Base-by-base conservation (phyloP, 2,113 vertebrate genomes). In the Poeciliopsis prolifica region DNA sequence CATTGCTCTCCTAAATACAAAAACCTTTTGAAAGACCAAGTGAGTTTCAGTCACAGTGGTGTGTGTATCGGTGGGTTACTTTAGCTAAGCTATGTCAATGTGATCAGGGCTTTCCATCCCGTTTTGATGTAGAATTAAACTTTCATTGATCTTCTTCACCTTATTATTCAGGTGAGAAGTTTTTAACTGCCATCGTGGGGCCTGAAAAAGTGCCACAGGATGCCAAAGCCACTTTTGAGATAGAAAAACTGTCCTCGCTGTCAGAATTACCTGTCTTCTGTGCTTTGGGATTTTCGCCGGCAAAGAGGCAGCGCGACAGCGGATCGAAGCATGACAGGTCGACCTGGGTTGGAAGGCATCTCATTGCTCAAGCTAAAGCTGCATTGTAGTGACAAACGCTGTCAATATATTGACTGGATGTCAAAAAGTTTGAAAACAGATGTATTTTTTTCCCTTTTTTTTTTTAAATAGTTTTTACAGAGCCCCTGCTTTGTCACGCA, bases 321-420 rank as follows among this genome's bases (percentile, higher is more conserved):
- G 70, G 85, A 90, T 88, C 48, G 85, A 85, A 88, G 82, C 85
- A 70, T 83, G 87, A 79, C 85, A 72, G 78, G 79, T 87, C 83
- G 79, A 75, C 77, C 70, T 35, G 40, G 78, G 65, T 78, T 81
- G 85, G 81, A 81, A 88, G 70, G 72, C 76, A 79, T 67, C 80
- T 75, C 26, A 3, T 82, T 73, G 54, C 77, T 81, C 75, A 70
- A 63, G 63, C 87, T 81, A 86, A 90, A 88, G 87, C 86, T 71
- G 75, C 37, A 79, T 82, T 78, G 80, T 79, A 90, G 93, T 92
- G 91, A 92, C 90, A 93, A 90, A 88, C 24, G 61, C 78, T 89
- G 90, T 94, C 94, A 92, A 95, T 94, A 94, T 93, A 94, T 95
- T 89, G 93, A 92, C 83, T 84, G 78, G 33, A 62, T 87, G 92